Evolutionary conservation across 2,113 vertebrate species (phyloP).

Genomic region (Entelurus aequoreus): DNA sequence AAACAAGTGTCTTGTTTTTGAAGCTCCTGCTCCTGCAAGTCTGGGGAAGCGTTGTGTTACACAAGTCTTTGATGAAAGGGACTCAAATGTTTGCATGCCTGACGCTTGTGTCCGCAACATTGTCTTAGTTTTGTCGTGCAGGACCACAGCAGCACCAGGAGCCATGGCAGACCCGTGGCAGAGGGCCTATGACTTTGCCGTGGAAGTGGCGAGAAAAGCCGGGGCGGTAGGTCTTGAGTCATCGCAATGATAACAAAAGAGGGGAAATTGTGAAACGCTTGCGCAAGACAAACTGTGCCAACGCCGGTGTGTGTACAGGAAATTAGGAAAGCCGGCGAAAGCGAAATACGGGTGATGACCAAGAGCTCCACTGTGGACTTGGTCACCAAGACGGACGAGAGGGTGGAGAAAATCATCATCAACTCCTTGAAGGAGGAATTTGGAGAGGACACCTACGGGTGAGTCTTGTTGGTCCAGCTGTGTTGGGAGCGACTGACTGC

Average conservation of each 20-base stretch:
- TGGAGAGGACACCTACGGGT: slow-evolving; percentile 80
- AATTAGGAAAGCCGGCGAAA: slow-evolving; percentile 81
- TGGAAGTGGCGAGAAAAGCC: slow-evolving; percentile 62
- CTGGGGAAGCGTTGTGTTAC: no score
- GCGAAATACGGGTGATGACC: slow-evolving; percentile 79
- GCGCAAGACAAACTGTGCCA: no score
- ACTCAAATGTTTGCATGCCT: not conserved
- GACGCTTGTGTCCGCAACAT: not conserved
- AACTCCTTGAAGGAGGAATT: slow-evolving; percentile 82
- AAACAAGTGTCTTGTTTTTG: no score
- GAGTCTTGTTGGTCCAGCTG: not conserved
- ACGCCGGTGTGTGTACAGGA: slow-evolving; percentile 61
- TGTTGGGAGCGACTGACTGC: not conserved
- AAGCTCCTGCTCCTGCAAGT: no score
- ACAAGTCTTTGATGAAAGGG: no score
- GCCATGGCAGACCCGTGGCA: slow-evolving; percentile 64
- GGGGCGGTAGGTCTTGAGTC: slow-evolving; percentile 51
- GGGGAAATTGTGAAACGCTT: not conserved
- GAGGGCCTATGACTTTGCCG: slow-evolving; percentile 59
- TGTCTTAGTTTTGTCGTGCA: not conserved
- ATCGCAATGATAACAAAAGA: not conserved
- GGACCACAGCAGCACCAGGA: not conserved
- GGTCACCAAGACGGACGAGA: slow-evolving; percentile 91
- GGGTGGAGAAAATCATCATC: slow-evolving; percentile 92
- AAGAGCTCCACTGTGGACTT: slow-evolving; percentile 92